Evolutionary conservation across 2,797 vertebrate genomes (phyloP).

Genomic region (Phylloscopus collybita): DNA sequence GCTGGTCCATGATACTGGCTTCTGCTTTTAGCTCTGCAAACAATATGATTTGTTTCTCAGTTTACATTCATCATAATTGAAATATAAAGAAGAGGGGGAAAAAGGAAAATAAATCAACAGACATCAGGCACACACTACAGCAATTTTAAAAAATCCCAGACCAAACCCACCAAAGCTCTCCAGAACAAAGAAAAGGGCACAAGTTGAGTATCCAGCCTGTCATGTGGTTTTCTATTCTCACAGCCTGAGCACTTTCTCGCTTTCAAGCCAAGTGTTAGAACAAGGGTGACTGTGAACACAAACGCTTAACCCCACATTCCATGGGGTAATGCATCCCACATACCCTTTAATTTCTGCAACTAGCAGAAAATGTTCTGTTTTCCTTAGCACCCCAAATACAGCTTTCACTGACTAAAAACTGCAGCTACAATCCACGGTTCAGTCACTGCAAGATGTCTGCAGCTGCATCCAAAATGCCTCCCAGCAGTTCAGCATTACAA

Average conservation of each 20-base stretch:
- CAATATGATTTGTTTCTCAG: neutral
- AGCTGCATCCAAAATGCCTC: neutral
- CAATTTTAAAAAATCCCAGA: neutral
- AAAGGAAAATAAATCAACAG: neutral
- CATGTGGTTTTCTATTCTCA: neutral
- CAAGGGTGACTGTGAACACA: neutral
- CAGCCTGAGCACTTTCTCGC: neutral
- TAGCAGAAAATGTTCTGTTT: neutral
- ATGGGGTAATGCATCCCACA: neutral
- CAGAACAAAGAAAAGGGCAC: constrained; percentile 19
- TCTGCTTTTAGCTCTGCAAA: constrained; percentile 94
- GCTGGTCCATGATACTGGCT: constrained; percentile 91
- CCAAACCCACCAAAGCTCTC: neutral
- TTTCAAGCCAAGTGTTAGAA: neutral
- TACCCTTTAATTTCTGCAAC: neutral
- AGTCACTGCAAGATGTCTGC: neutral
- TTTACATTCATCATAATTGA: neutral
- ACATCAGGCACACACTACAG: neutral
- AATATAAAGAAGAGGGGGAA: rapidly evolving
- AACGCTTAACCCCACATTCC: neutral
- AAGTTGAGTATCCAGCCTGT: neutral
- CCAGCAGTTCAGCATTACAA: neutral
- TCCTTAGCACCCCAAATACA: neutral
- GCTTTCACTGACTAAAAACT: neutral
- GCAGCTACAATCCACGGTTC: neutral